Conservation (phyloP, 1,140 invertebrate species). For the Rhysida immarginata region DNA sequence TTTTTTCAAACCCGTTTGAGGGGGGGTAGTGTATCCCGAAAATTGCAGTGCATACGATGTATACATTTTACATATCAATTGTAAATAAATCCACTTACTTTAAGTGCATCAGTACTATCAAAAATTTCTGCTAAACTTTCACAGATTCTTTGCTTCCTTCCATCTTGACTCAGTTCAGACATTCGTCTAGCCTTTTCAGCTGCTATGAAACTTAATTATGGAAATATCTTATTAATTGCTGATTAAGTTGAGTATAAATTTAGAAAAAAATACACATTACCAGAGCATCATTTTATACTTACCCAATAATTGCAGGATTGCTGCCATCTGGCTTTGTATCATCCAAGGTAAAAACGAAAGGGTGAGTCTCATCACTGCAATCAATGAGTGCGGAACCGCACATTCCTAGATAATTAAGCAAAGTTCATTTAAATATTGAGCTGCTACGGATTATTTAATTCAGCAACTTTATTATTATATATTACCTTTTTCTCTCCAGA, state of each 20-base stretch:
- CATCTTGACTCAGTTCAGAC: not conserved
- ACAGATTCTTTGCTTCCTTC: not conserved
- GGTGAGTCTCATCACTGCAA: not conserved
- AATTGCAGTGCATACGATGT: no score
- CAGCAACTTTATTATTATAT: not conserved
- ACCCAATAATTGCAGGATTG: slow-evolving; percentile 6
- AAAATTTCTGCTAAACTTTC: not conserved
- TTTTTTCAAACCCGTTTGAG: no score
- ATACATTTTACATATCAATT: no score
- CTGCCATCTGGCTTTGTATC: slow-evolving; percentile 11
- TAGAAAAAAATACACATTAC: no score
- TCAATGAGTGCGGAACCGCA: slow-evolving; percentile 2
- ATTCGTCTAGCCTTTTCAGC: not conserved
- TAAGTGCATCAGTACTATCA: not conserved
- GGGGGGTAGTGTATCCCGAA: no score
- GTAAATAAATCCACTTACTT: no score
- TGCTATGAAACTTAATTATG: not conserved
- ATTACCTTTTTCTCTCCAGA: slow-evolving; percentile 22
- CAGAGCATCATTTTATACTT: not conserved
- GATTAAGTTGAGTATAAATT: no score
- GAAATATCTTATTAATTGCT: no score
- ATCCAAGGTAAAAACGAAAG: slow-evolving; percentile 6
- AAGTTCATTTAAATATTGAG: not conserved
- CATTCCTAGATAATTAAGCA: not conserved
- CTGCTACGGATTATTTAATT: not conserved